Evolutionary conservation across 2,888 invertebrate species (phyloP).

Genomic region (Melangyna quadrimaculata): DNA sequence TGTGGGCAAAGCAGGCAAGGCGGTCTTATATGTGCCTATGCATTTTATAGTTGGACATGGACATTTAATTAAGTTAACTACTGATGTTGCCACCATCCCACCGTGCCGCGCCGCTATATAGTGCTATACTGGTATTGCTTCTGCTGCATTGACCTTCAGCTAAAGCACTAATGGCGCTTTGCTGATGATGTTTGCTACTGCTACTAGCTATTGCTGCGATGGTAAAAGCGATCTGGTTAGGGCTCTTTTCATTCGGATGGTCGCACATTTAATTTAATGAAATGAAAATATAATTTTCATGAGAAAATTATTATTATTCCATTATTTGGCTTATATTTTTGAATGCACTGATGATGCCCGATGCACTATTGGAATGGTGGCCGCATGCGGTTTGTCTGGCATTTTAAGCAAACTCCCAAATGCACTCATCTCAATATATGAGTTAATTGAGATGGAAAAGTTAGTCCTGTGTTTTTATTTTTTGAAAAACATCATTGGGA

Average conservation of each 20-base stretch:
- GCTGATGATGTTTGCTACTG: neutral
- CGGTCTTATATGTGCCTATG: neutral
- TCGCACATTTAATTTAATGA: conserved; percentile 68
- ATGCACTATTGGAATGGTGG: neutral
- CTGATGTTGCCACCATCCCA: neutral
- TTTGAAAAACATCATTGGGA: neutral
- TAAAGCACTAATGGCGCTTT: neutral
- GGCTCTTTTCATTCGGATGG: conserved; percentile 46
- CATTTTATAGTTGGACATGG: conserved; percentile 40
- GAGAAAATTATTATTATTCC: conserved; percentile 66
- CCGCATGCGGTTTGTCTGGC: conserved; percentile 61
- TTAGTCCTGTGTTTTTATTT: neutral
- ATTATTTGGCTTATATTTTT: conserved; percentile 66
- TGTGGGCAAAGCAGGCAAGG: neutral
- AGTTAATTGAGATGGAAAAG: conserved; percentile 25
- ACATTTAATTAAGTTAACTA: conserved; percentile 69
- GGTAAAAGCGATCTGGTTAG: conserved; percentile 30
- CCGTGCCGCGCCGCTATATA: neutral
- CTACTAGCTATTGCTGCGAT: neutral
- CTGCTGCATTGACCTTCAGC: conserved; percentile 66
- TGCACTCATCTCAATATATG: conserved; percentile 26
- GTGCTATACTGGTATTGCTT: neutral
- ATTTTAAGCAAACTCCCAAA: conserved; percentile 34
- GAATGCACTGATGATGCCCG: conserved; percentile 4
- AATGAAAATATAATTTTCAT: conserved; percentile 65